Base-by-base conservation (phyloP, 2,113 vertebrate species). In the Aegotheles bennettii region DNA sequence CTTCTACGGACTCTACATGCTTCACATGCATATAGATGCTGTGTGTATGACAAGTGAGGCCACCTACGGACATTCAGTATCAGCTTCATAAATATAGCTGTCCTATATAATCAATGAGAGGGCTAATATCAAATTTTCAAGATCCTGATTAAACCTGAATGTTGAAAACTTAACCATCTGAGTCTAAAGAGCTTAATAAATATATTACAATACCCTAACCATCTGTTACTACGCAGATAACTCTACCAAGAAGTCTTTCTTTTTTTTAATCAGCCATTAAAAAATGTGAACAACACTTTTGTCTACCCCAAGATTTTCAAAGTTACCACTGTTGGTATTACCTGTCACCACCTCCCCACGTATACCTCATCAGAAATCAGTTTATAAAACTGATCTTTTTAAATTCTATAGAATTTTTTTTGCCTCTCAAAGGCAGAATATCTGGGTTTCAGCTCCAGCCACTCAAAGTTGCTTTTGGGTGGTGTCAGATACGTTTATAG, bases 271-370 rank as follows among this genome's bases (percentile, higher is more conserved):
- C 33, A 71, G 51, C 67, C 33, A 35, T 1, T 26, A 51, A 78
- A 56, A 64, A 47, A 5, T 0, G 3, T 24, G 8, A 82, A 47
- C 0, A 0, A 60, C 11, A 6, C 10, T 70, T 75, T 38, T 47
- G 25, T 47, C 89, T 56, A 71, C 25, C 47, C 17, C 9, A 56
- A 38, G 11, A 70, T 84, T 74, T 59, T 50, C 28, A 28, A 21
- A 40, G 20, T 64, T 38, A 48, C 3, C 11, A 18, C 35, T 35
- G 4, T 6, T 61, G 16, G 3, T 60, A 77, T 45, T 61, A 71
- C 16, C 28, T 74, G 86, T 64, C 71, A 14, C 16, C 25, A 75
- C 23, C 26, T 43, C 53, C 13, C 11, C 48, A 33, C 4, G 23
- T 5, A 42, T 4, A 67, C 4, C 10, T 35, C 35, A 81, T 35